phyloP scores from a whole-genome alignment of 2,113 vertebrate genomes.

The Dasyurus viverrinus region DNA sequence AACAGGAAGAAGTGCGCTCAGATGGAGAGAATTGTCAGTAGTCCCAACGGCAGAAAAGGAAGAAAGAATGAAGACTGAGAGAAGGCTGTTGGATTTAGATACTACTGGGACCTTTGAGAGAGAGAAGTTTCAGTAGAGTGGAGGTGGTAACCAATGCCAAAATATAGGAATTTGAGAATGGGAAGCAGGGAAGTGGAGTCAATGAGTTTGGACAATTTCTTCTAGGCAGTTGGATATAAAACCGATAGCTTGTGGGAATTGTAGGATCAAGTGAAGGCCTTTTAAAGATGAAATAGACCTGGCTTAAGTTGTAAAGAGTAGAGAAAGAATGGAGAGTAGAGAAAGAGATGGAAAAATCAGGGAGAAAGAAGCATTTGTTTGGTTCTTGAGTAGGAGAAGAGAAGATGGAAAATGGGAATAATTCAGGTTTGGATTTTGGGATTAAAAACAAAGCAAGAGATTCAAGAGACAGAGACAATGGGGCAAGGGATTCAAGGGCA shows the following conservation, averaged over 20 bases:
- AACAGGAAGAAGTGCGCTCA: neutral
- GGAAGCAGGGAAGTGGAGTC: neutral
- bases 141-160: neutral
- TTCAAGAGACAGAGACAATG: neutral
- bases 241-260: neutral
- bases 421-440: neutral
- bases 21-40: neutral
- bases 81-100: neutral
- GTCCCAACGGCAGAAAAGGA: neutral
- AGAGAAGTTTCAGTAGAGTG: neutral
- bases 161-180: neutral
- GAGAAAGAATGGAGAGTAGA: neutral
- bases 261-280: neutral
- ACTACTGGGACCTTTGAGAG: neutral
- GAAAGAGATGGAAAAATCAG: neutral
- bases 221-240: neutral
- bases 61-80: neutral
- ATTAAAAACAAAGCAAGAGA: neutral
- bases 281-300: neutral
- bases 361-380: neutral
- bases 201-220: neutral
- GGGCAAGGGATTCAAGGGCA: neutral
- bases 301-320: neutral
- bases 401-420: neutral
- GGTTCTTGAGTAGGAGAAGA: neutral